Conservation (phyloP, 2,797 vertebrate species). For the Tapera naevia region DNA sequence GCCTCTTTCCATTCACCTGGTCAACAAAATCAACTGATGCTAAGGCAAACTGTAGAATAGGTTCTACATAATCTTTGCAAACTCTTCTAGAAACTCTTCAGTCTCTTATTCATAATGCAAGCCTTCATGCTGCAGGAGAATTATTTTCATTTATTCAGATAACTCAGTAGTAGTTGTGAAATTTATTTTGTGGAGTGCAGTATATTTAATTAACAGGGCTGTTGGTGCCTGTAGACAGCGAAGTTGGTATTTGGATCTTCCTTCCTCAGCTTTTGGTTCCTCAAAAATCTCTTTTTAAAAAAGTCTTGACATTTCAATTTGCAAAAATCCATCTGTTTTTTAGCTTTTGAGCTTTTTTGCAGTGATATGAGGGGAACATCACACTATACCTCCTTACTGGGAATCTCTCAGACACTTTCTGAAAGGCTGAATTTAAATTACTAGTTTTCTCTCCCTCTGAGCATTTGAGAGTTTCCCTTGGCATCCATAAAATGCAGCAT, state of each 20-base stretch:
- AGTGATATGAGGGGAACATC: background rate
- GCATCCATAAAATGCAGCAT: background rate
- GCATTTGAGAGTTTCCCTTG: background rate
- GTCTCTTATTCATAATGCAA: background rate
- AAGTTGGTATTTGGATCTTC: background rate
- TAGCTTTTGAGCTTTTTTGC: background rate
- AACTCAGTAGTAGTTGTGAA: background rate
- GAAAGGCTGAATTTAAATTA: background rate
- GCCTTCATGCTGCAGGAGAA: background rate
- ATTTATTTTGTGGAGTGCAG: background rate
- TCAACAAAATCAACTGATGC: background rate
- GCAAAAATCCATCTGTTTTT: background rate
- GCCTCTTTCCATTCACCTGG: background rate
- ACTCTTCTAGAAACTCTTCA: background rate
- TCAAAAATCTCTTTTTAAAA: background rate
- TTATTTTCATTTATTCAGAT: background rate
- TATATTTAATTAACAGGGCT: background rate
- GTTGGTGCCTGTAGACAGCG: background rate
- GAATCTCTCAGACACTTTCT: background rate
- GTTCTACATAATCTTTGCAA: background rate
- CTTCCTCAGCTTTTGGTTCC: background rate
- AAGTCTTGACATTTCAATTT: background rate
- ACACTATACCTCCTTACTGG: background rate
- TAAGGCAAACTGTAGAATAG: background rate
- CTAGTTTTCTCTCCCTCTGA: background rate